These are phyloP conservation scores for Polypterus bichir DNA, from an alignment of 2,113 vertebrate genomes.

Conservation along the genomic window DNA sequence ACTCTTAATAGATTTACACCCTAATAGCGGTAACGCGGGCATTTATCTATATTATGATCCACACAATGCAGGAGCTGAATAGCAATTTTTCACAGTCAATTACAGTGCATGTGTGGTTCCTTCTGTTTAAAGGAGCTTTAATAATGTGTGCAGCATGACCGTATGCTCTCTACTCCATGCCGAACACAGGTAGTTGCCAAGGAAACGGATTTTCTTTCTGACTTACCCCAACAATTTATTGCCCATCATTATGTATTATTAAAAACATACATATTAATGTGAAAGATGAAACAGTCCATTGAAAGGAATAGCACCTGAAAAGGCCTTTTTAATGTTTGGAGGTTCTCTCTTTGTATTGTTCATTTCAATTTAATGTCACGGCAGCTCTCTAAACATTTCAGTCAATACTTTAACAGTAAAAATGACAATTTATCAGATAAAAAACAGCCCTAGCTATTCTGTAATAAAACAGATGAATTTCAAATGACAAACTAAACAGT, in stretches of 20 bases:
- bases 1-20: slow-evolving; percentile 86
- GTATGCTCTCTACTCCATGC: slow-evolving; percentile 69
- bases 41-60: slow-evolving; percentile 90
- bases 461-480: too few relatives aligned
- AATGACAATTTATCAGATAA: too few relatives aligned
- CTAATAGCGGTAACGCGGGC: slow-evolving; percentile 77
- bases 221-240: slow-evolving; percentile 79
- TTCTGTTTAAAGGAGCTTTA: slow-evolving; percentile 80
- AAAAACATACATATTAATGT: slow-evolving; percentile 91
- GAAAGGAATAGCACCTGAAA: slow-evolving; percentile 38
- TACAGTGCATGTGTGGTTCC: slow-evolving; percentile 70
- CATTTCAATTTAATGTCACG: neutral
- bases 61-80: slow-evolving; percentile 91
- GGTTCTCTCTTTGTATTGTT: slow-evolving; percentile 18
- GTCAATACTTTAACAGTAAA: neutral
- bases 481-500: too few relatives aligned
- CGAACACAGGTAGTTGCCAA: slow-evolving; percentile 75
- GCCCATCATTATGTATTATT: slow-evolving; percentile 95
- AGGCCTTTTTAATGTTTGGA: slow-evolving; percentile 38
- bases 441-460: too few relatives aligned
- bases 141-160: slow-evolving; percentile 75
- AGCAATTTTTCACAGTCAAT: slow-evolving; percentile 88
- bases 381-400: neutral
- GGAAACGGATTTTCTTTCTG: slow-evolving; percentile 68
- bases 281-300: slow-evolving; percentile 66